Evolutionary conservation across 2,797 vertebrate genomes (phyloP), one percentile per base, ranked within the genome.

Genomic region (Novumbra hubbsi): DNA sequence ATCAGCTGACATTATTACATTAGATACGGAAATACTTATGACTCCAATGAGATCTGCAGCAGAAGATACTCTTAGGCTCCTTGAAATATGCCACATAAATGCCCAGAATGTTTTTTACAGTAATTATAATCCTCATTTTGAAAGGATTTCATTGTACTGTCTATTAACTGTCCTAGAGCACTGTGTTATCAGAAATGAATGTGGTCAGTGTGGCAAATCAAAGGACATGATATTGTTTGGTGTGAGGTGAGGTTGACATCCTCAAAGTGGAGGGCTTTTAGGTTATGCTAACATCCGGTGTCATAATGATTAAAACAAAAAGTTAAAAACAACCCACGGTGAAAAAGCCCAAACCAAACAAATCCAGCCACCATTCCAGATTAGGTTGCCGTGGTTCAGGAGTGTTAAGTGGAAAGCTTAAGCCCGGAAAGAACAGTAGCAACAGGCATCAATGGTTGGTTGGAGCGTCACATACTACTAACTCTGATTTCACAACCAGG

Each of bases 351-450:
- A n/a, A n/a, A 64, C 38, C 70, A 73, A 27, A n/a, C 70, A 11
- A 70, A 34, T 5, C 32, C 32, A 2, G 32, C 32, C 32, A 2
- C 76, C 55, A 52, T 66, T 76, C 7, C 6, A 76, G 78, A 83
- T 85, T 78, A 84, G 78, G 79, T 4, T 52, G 41, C 73, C 2
- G 19, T 19, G 24, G 50, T 28, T 77, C 68, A 60, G 57, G 68
- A n/a, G 32, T 75, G 24, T 12, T n/a, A 73, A 60, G 50, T 24
- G 38, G 62, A 74, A 72, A 77, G 78, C 79, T 77, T 73, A 78
- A 64, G n/a, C n/a, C n/a, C n/a, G n/a, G n/a, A n/a, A n/a, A n/a
- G n/a, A n/a, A n/a, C n/a, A n/a, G 41, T 8, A 45, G 7, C 1
- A 7, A 45, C 7, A 45, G 8, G 34, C 34, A 8, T 45, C 6